Conservation (phyloP, 2,888 invertebrate genomes). For the Galeruca laticollis region DNA sequence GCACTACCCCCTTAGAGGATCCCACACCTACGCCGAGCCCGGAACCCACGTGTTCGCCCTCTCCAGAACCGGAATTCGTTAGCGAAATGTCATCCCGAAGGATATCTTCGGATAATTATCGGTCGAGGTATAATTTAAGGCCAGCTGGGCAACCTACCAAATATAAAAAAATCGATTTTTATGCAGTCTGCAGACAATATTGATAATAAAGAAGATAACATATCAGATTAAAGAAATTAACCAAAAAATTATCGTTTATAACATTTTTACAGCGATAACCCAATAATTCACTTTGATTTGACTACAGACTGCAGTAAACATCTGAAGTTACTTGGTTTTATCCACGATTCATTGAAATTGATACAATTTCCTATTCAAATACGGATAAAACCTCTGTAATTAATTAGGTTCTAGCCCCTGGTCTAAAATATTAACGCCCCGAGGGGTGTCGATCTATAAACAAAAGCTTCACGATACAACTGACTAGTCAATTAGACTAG, state of each 20-base stretch:
- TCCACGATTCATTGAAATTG: background rate
- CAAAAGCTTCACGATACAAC: conserved; percentile 19
- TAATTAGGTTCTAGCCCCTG: conserved; percentile 6
- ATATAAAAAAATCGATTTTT: background rate
- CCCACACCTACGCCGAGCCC: conserved; percentile 63
- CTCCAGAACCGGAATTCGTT: conserved; percentile 61
- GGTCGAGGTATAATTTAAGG: conserved; percentile 56
- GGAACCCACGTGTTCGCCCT: conserved; percentile 56
- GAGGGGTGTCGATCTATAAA: conserved; percentile 7
- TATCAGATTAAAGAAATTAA: no score
- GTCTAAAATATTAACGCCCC: background rate
- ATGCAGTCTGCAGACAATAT: no score
- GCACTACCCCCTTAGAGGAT: conserved; percentile 37
- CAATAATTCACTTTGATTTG: no score
- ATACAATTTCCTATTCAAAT: no score
- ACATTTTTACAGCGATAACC: no score
- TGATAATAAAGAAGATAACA: no score
- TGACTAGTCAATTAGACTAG: conserved; percentile 18
- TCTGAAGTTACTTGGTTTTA: no score
- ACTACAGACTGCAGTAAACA: no score
- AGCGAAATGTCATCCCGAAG: conserved; percentile 60
- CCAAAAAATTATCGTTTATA: no score
- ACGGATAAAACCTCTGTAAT: no score
- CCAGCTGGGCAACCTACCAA: conserved; percentile 18
- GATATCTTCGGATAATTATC: conserved; percentile 60